Evolutionary conservation across 2,113 vertebrate genomes (phyloP).

Genomic region (Propithecus coquereli): DNA sequence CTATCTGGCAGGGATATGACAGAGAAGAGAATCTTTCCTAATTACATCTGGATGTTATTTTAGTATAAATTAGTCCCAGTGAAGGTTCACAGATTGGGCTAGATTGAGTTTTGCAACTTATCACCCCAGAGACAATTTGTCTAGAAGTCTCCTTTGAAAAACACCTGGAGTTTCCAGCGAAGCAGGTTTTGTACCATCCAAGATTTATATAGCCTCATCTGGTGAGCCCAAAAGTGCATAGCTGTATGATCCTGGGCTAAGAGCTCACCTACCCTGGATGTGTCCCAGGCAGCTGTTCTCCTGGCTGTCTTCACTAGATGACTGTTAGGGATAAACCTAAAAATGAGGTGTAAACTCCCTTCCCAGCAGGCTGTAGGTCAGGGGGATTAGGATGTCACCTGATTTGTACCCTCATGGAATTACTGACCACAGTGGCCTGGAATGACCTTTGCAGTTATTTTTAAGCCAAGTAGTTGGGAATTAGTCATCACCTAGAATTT

Average conservation of each 20-base stretch:
- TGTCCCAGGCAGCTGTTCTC: slow-evolving; percentile 16
- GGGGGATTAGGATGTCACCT: slow-evolving; percentile 44
- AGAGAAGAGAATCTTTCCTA: neutral
- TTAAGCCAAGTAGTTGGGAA: slow-evolving; percentile 60
- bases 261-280: neutral
- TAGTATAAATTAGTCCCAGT: neutral
- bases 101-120: neutral
- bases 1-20: neutral
- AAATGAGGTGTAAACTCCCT: slow-evolving; percentile 40
- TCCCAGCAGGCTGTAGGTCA: slow-evolving; percentile 10
- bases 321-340: slow-evolving; percentile 37
- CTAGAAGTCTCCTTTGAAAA: neutral
- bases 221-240: neutral
- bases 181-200: neutral
- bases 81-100: neutral
- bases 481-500: slow-evolving; percentile 63
- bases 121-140: neutral
- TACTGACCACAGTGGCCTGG: slow-evolving; percentile 41
- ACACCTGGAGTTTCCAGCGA: neutral
- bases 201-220: neutral
- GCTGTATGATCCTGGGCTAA: neutral
- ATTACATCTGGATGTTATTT: neutral
- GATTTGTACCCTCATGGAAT: slow-evolving; percentile 43
- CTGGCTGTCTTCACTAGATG: slow-evolving; percentile 7
- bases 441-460: slow-evolving; percentile 59